Evolutionary conservation across 1,140 invertebrate genomes (phyloP).

Genomic region (Aphidius ervi): DNA sequence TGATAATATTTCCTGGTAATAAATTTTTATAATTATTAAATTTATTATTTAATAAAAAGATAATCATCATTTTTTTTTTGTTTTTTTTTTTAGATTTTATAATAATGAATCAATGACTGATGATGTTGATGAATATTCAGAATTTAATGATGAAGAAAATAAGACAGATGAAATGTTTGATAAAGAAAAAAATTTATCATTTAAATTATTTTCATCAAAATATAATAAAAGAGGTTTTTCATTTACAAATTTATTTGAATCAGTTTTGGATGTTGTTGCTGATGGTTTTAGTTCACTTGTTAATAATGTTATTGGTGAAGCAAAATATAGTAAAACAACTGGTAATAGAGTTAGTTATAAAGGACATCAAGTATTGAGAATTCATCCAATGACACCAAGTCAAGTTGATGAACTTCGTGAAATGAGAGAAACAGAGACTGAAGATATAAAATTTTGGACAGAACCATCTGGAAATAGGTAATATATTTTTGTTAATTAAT

Average conservation of each 20-base stretch:
- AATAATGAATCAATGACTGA: not conserved
- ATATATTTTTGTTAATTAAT: not conserved
- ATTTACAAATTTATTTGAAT: conserved; percentile 38
- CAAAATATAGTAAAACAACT: conserved; percentile 30
- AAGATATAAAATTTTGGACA: conserved; percentile 57
- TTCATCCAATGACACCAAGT: conserved; percentile 34
- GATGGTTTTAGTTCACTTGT: conserved; percentile 37
- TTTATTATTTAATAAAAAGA: too few species aligned
- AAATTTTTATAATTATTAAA: not conserved
- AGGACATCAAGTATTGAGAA: conserved; percentile 44
- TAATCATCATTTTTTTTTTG: too few species aligned
- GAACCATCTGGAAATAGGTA: conserved; percentile 44
- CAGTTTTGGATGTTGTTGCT: conserved; percentile 33
- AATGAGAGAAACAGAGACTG: conserved; percentile 41
- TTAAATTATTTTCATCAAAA: too few species aligned
- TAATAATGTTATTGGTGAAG: conserved; percentile 39
- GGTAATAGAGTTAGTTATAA: conserved; percentile 40
- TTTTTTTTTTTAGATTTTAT: too few species aligned
- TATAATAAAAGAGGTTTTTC: conserved; percentile 35
- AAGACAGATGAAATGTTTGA: not conserved
- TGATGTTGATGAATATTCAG: conserved; percentile 12
- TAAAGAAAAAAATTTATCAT: conserved; percentile 9
- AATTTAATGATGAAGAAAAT: not conserved
- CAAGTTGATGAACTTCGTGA: conserved; percentile 41
- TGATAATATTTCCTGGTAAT: not conserved